Base-by-base conservation (phyloP, 2,797 vertebrate genomes). In the Pangasius djambal region DNA sequence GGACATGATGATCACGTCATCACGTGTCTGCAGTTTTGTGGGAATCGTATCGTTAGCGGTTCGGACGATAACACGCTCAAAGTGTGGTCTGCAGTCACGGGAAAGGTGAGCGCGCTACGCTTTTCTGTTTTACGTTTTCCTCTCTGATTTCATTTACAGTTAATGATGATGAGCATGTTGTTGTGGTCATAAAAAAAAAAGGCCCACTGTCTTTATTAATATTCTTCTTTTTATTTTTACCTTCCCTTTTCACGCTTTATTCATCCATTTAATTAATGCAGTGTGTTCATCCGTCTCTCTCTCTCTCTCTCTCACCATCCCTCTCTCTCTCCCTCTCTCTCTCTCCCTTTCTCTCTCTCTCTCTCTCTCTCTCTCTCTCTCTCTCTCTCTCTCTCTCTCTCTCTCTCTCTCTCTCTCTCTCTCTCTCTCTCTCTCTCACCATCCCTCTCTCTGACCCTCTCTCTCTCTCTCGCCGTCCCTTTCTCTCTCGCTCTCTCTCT, bases 21-120 rank as follows among this genome's bases (percentile, higher is more conserved):
- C 95, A 99, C 99, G 10, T 99, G 99, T 95, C 97, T 99, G 83
- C 99, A 99, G 95, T 99, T 99, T 94, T 99, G 99, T 86, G 98
- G 98, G 91, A 99, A 99, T 95, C 97, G 98, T 87, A 99, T 99
- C 40, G 99, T 99, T 93, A 99, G 99, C 72, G 98, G 99, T 89
- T 99, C 99, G 0, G 99, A 99, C 4, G 99, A 99, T 96, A 99
- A 99, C 97, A 99, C 99, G 12, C 96, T 99, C 22, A 99, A 99
- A 95, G 98, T 99, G 90, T 99, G 99, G 99, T 99, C 99, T 50
- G 99, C 99, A 0, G 97, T 99, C 92, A 99, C 98, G 1, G 99
- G 99, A 95, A 99, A 99, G 97, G 99, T 99, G 94, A 92, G 96
- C 2, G 18, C 44, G 1, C 25, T 83, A 10, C 28, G 6, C 63